Conservation (phyloP, 2,888 invertebrate genomes). For the Tyria jacobaeae region DNA sequence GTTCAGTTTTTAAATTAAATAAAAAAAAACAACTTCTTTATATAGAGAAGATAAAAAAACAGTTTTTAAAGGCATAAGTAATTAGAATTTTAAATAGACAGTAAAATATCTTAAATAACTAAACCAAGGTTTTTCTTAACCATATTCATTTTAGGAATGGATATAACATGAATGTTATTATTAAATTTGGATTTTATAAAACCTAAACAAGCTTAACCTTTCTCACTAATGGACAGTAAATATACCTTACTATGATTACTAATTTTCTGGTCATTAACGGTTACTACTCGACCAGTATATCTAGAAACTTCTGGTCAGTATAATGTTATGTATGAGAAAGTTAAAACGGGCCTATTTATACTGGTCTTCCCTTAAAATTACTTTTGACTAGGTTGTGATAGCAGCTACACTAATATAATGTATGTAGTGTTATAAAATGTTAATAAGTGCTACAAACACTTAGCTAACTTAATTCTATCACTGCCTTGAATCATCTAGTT, state of each 20-base stretch:
- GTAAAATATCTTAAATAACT: neutral
- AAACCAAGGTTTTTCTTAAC: no score
- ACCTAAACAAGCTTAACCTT: constrained; percentile 51
- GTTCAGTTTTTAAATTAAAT: constrained; percentile 22
- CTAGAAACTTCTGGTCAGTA: constrained; percentile 36
- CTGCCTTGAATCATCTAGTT: constrained; percentile 75
- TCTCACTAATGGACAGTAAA: constrained; percentile 67
- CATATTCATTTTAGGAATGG: neutral
- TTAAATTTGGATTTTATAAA: constrained; percentile 34
- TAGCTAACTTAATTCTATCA: constrained; percentile 75
- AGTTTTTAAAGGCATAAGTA: no score
- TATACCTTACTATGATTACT: constrained; percentile 57
- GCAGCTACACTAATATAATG: constrained; percentile 61
- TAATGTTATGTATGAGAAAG: constrained; percentile 36
- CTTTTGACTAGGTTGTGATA: constrained; percentile 56
- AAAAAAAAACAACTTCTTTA: no score
- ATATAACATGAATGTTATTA: constrained; percentile 23
- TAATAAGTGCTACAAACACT: constrained; percentile 72
- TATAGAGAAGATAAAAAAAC: no score
- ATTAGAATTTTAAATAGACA: neutral
- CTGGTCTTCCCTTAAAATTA: constrained; percentile 48
- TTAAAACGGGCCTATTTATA: constrained; percentile 42
- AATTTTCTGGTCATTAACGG: constrained; percentile 57
- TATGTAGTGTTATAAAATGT: constrained; percentile 67
- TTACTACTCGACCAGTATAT: constrained; percentile 48